These are phyloP conservation scores for Zenarchopterus dispar DNA, from an alignment of 2,797 vertebrate species.

Conservation along the genomic window DNA sequence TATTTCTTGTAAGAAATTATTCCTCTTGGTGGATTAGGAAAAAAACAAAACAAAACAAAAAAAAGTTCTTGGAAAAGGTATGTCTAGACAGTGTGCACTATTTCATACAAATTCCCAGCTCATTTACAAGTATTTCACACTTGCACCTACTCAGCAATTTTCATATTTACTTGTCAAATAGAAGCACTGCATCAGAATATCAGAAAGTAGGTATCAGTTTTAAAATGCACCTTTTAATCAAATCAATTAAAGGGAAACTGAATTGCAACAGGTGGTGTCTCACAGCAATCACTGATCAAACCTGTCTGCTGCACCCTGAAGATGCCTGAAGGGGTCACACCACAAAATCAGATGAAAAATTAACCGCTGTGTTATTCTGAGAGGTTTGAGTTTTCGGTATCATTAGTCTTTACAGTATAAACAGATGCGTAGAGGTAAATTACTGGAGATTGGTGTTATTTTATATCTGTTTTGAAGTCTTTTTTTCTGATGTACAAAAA, in stretches of 20 bases:
- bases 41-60: too few relatives aligned
- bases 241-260: conserved; percentile 43
- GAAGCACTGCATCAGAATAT: conserved; percentile 26
- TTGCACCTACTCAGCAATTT: conserved; percentile 7
- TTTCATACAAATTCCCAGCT: too few relatives aligned
- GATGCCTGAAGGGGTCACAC: conserved; percentile 41
- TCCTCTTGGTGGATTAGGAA: too few relatives aligned
- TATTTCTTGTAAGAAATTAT: too few relatives aligned
- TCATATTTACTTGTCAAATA: conserved; percentile 21
- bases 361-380: conserved; percentile 28
- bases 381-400: conserved; percentile 25
- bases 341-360: conserved; percentile 45
- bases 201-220: background rate
- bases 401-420: background rate
- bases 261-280: conserved; percentile 51
- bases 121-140: conserved; percentile 9
- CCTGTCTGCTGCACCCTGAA: conserved; percentile 41
- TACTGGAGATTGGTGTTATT: background rate
- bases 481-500: background rate
- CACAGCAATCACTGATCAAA: conserved; percentile 60
- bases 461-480: conserved; percentile 4
- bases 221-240: conserved; percentile 44
- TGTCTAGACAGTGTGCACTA: too few relatives aligned
- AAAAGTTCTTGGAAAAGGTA: too few relatives aligned
- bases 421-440: conserved; percentile 1